phyloP scores from a whole-genome alignment of 2,113 vertebrate species.

The Cyprichromis sp. region DNA sequence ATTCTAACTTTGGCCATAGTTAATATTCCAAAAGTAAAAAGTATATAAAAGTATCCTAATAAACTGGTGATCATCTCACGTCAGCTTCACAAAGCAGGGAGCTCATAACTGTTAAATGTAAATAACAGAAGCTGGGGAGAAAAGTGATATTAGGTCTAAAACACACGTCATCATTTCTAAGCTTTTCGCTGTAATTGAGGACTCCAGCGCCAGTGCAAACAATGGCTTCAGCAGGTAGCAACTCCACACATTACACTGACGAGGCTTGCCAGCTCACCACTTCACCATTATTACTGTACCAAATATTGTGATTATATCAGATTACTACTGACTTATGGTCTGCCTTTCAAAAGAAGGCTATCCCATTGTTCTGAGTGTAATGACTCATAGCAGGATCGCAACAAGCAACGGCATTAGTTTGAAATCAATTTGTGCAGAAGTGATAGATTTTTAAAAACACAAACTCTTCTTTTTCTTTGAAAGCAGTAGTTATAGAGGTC shows the following conservation, averaged over 20 bases:
- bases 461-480: fast-evolving
- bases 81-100: background rate
- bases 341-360: background rate
- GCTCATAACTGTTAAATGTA: background rate
- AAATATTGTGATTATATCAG: background rate
- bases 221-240: background rate
- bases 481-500: too few relatives aligned
- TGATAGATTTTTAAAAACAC: background rate
- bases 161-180: background rate
- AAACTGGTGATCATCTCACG: background rate
- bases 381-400: fast-evolving
- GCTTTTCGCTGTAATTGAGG: background rate
- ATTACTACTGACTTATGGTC: background rate
- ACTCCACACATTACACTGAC: background rate
- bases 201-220: background rate
- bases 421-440: background rate
- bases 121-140: background rate
- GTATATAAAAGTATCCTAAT: background rate
- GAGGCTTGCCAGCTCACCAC: background rate
- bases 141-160: background rate
- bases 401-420: background rate
- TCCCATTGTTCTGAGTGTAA: background rate
- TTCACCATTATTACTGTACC: background rate
- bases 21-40: background rate
- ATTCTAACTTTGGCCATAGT: background rate